phyloP scores from a whole-genome alignment of 2,113 vertebrate species.

The Xenotilapia caudafasciata region DNA sequence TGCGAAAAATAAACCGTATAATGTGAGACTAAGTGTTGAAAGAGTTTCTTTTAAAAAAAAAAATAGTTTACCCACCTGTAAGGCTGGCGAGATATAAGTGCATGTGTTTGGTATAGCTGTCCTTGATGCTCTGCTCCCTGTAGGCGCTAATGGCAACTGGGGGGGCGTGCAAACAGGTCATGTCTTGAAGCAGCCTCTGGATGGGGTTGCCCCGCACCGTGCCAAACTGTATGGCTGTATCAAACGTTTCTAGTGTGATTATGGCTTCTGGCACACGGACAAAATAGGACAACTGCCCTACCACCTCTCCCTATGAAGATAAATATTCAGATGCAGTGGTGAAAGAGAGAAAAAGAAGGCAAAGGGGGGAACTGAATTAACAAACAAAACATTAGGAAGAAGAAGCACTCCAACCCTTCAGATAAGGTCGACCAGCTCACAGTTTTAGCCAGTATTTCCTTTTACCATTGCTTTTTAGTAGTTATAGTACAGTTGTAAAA shows the following conservation, averaged over 20 bases:
- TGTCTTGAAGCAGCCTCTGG: constrained; percentile 60
- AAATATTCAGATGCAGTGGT: neutral
- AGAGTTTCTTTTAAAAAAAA: too few species aligned
- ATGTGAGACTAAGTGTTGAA: neutral
- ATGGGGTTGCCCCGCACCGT: constrained; percentile 55
- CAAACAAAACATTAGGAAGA: neutral
- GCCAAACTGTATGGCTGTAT: constrained; percentile 69
- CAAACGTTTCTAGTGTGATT: constrained; percentile 73
- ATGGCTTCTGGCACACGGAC: constrained; percentile 59
- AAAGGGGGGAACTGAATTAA: neutral
- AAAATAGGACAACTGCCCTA: constrained; percentile 75
- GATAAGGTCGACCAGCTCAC: neutral
- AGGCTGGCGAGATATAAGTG: constrained; percentile 74
- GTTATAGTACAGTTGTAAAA: neutral
- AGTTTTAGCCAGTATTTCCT: neutral
- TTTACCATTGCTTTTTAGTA: neutral
- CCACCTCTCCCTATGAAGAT: constrained; percentile 32
- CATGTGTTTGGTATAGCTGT: constrained; percentile 71
- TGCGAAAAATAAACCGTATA: neutral
- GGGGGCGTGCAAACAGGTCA: constrained; percentile 72
- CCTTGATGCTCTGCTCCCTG: constrained; percentile 77
- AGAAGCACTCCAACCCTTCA: neutral
- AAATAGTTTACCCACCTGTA: constrained; percentile 67
- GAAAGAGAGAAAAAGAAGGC: neutral
- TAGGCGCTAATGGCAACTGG: constrained; percentile 58